These are phyloP conservation scores for Bhutanitis thaidina DNA, from an alignment of 2,888 invertebrate species.

Conservation along the genomic window DNA sequence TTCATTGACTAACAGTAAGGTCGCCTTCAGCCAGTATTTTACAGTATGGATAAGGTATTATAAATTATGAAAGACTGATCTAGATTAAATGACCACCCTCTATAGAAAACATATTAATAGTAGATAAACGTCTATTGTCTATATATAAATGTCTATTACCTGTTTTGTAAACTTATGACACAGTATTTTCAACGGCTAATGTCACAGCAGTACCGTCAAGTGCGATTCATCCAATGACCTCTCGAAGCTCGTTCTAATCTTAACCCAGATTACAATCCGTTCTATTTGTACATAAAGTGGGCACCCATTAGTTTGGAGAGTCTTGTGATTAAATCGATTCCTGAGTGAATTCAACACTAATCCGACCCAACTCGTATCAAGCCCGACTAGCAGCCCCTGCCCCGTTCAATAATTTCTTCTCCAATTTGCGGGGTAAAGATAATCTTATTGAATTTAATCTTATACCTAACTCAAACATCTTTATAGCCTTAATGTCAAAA, in stretches of 20 bases:
- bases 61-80: too few relatives aligned
- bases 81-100: too few relatives aligned
- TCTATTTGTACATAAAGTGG: constrained; percentile 49
- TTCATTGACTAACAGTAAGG: too few relatives aligned
- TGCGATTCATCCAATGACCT: constrained; percentile 36
- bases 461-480: constrained; percentile 11
- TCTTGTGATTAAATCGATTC: constrained; percentile 44
- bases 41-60: too few relatives aligned
- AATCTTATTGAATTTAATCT: constrained; percentile 20
- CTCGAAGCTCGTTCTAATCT: constrained; percentile 41
- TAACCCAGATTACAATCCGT: constrained; percentile 47
- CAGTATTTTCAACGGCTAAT: not conserved
- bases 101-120: too few relatives aligned
- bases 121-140: too few relatives aligned
- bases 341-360: constrained; percentile 43
- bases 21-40: too few relatives aligned
- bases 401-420: constrained; percentile 18
- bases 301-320: constrained; percentile 51
- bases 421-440: constrained; percentile 18
- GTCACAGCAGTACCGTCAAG: constrained; percentile 1
- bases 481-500: constrained; percentile 5
- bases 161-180: too few relatives aligned
- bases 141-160: too few relatives aligned
- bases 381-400: constrained; percentile 6
- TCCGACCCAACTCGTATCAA: constrained; percentile 32